These are phyloP conservation scores for Paratrypauchen microcephalus DNA, from an alignment of 2,797 vertebrate species.

Conservation along the genomic window DNA sequence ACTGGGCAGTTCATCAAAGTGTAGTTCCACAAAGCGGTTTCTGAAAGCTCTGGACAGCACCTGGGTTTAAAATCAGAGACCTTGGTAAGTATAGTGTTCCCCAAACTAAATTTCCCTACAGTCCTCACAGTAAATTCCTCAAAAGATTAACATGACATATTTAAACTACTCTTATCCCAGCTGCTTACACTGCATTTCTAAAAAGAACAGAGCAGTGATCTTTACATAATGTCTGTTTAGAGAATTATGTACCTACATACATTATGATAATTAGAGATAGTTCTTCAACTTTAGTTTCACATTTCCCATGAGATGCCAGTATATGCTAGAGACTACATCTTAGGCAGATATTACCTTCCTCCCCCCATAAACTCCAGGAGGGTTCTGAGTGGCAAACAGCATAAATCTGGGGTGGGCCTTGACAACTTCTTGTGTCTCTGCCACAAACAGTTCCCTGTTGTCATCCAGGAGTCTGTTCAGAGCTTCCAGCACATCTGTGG, in stretches of 20 bases:
- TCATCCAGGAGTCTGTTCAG: constrained; percentile 94
- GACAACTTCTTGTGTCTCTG: constrained; percentile 96
- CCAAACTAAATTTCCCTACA: neutral
- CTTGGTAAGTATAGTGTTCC: too few species aligned
- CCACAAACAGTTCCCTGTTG: constrained; percentile 93
- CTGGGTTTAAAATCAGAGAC: constrained; percentile 58
- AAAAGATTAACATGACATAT: neutral
- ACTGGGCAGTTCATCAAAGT: constrained; percentile 94
- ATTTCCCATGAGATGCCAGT: neutral
- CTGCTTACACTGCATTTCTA: neutral
- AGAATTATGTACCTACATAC: neutral
- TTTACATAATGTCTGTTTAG: neutral
- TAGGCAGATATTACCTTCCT: constrained; percentile 82
- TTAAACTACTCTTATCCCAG: neutral
- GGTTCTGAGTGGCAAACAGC: constrained; percentile 98
- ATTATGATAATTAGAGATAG: neutral
- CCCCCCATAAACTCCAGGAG: constrained; percentile 94
- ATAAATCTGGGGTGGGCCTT: constrained; percentile 94
- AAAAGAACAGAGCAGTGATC: neutral
- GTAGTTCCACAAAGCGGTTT: constrained; percentile 96
- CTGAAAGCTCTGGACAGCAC: constrained; percentile 95
- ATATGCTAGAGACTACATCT: neutral
- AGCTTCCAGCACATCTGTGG: constrained; percentile 95
- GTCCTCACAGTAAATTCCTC: neutral
- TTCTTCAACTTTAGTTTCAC: neutral